A percentile compares a stretch with the other conserved stretches of the same genome.
These are phyloP conservation scores for Palythoa caribaeorum DNA, from an alignment of 92 coral and sea anemone genomes.

Conservation along the genomic window DNA sequence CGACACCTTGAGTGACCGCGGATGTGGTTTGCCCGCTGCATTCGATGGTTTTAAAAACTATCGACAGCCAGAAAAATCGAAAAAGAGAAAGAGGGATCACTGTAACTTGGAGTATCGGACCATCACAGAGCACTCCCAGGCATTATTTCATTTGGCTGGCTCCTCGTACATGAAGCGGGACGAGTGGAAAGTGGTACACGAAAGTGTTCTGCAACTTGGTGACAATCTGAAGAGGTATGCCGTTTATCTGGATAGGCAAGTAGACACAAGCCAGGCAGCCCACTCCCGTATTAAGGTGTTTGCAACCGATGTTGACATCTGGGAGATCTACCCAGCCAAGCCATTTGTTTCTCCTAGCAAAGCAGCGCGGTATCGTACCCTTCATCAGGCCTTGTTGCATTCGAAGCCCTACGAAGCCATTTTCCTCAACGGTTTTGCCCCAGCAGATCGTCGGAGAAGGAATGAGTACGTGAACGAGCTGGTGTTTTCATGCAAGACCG, in stretches of 20 bases:
- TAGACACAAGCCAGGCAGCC: conserved; percentile 24
- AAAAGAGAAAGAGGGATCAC: conserved; percentile 30
- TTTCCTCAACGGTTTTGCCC: conserved; percentile 41
- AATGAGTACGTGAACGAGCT: conserved; percentile 36
- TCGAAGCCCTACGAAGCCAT: conserved; percentile 49
- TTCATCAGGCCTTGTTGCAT: conserved; percentile 55
- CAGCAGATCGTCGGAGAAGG: conserved; percentile 43
- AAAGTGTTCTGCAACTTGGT: conserved; percentile 29
- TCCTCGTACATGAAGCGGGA: conserved; percentile 38
- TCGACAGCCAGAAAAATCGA: conserved; percentile 27
- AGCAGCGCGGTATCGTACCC: conserved; percentile 52
- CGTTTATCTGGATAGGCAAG: conserved; percentile 17
- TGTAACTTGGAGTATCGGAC: conserved; percentile 13
- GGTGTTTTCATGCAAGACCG: conserved; percentile 48
- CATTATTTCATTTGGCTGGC: conserved; percentile 14
- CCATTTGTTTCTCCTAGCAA: conserved; percentile 21
- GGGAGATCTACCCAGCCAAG: conserved; percentile 41
- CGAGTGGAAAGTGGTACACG: conserved; percentile 41
- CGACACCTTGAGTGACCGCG: conserved; percentile 25
- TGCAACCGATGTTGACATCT: conserved; percentile 39
- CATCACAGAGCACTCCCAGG: conserved; percentile 18
- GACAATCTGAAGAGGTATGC: conserved; percentile 52
- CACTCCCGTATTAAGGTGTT: conserved; percentile 13
- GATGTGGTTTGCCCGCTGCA: conserved; percentile 33
- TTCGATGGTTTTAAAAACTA: conserved; percentile 23